Percentiles rank a stretch among this genome's conserved stretches.
Conservation (phyloP, 2,888 invertebrate species). For the Girardia tigrina region DNA sequence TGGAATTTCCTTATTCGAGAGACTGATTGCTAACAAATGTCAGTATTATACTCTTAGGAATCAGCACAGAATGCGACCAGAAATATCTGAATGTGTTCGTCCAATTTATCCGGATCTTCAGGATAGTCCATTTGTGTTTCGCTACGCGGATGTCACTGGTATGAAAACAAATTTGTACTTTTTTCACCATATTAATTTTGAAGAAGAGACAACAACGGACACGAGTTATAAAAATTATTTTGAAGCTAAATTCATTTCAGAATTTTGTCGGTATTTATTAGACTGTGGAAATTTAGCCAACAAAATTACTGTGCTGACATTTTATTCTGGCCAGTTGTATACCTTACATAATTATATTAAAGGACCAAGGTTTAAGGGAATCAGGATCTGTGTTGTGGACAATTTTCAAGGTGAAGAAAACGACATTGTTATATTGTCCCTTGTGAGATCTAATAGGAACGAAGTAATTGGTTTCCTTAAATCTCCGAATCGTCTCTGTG, state of each 20-base stretch:
- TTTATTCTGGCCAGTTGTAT: slow-evolving; percentile 38
- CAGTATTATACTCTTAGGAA: slow-evolving; percentile 30
- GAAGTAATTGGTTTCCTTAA: slow-evolving; percentile 46
- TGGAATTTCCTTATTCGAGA: slow-evolving; percentile 35
- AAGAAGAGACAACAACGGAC: slow-evolving; percentile 29
- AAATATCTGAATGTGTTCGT: slow-evolving; percentile 26
- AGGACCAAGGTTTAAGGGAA: slow-evolving; percentile 42
- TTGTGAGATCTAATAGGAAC: slow-evolving; percentile 45
- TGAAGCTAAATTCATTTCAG: slow-evolving; percentile 36
- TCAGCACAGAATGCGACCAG: slow-evolving; percentile 37
- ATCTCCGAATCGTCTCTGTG: slow-evolving; percentile 62
- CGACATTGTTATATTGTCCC: slow-evolving; percentile 46
- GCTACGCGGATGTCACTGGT: slow-evolving; percentile 32
- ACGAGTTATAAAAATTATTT: slow-evolving; percentile 35
- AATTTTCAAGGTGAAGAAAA: slow-evolving; percentile 65
- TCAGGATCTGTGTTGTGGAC: slow-evolving; percentile 61
- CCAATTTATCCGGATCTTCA: slow-evolving; percentile 51
- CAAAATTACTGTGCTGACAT: slow-evolving; percentile 37
- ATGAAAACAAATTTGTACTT: slow-evolving; percentile 35
- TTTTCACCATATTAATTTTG: slow-evolving; percentile 36
- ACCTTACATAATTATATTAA: slow-evolving; percentile 52
- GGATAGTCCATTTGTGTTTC: slow-evolving; percentile 55
- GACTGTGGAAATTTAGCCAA: slow-evolving; percentile 35
- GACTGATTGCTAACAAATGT: slow-evolving; percentile 32
- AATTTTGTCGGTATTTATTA: slow-evolving; percentile 35